Percentiles rank a stretch among this genome's conserved stretches.
phyloP scores from a whole-genome alignment of 2,888 invertebrate genomes.

The Patella caerulea region DNA sequence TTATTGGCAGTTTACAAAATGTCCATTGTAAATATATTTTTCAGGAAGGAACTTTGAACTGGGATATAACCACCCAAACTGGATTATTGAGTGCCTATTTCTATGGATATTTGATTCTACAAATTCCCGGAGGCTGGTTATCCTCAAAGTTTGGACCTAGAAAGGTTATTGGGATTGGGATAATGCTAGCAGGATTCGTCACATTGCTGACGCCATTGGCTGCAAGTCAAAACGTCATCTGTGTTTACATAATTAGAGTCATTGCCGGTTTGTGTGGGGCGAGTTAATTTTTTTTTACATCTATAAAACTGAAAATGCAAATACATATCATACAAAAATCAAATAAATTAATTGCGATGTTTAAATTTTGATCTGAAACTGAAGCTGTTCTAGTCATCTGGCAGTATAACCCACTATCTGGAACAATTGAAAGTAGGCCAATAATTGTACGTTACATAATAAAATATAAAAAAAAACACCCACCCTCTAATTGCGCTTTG shows the following conservation, averaged over 20 bases:
- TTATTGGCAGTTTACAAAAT: too few species aligned
- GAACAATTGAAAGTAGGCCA: too few species aligned
- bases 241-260: conserved; percentile 30
- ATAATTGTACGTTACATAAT: too few species aligned
- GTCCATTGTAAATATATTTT: neutral
- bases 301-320: too few species aligned
- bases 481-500: too few species aligned
- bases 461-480: too few species aligned
- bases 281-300: too few species aligned
- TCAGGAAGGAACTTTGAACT: conserved; percentile 32
- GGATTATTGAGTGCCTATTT: conserved; percentile 37
- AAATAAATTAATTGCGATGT: too few species aligned
- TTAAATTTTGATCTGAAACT: too few species aligned
- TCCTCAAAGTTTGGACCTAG: conserved; percentile 34
- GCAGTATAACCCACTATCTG: too few species aligned
- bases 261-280: conserved; percentile 36
- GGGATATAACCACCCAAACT: conserved; percentile 32
- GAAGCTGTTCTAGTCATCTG: too few species aligned
- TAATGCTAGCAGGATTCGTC: conserved; percentile 23
- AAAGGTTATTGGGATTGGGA: conserved; percentile 28
- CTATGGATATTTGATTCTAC: conserved; percentile 32
- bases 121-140: conserved; percentile 36
- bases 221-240: conserved; percentile 23
- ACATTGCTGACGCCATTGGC: conserved; percentile 32
- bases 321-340: too few species aligned